Percentiles rank a stretch among this genome's conserved stretches.
phyloP scores from a whole-genome alignment of 2,113 vertebrate species.

The Potamarius usumacintae region DNA sequence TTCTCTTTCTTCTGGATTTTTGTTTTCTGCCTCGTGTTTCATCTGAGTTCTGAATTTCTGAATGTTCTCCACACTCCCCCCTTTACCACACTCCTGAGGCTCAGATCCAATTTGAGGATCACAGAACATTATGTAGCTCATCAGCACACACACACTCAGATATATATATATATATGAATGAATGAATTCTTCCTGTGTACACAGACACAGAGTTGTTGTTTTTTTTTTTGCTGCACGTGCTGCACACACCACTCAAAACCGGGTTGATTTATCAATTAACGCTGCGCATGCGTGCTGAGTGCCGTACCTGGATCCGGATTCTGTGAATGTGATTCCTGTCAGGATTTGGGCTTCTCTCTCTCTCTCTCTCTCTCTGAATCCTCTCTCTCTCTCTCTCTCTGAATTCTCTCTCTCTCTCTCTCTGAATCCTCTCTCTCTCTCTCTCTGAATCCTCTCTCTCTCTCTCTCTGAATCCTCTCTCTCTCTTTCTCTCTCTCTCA shows the following conservation, averaged over 20 bases:
- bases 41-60: neutral
- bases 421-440: neutral
- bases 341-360: neutral
- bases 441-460: neutral
- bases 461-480: neutral
- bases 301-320: constrained; percentile 1
- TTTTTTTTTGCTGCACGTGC: neutral
- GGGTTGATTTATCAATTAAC: neutral
- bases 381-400: neutral
- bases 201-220: neutral
- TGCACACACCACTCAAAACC: neutral
- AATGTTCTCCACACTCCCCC: neutral
- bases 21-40: neutral
- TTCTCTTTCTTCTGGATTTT: neutral
- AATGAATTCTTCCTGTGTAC: neutral
- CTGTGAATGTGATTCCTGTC: neutral
- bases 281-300: constrained; percentile 8
- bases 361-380: neutral
- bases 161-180: neutral
- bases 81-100: neutral
- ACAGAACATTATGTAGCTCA: neutral
- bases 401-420: neutral
- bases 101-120: neutral
- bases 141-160: neutral
- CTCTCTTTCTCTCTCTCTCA: neutral